Evolutionary conservation across 1,140 invertebrate species (phyloP).

Genomic region (Euborellia annulipes): DNA sequence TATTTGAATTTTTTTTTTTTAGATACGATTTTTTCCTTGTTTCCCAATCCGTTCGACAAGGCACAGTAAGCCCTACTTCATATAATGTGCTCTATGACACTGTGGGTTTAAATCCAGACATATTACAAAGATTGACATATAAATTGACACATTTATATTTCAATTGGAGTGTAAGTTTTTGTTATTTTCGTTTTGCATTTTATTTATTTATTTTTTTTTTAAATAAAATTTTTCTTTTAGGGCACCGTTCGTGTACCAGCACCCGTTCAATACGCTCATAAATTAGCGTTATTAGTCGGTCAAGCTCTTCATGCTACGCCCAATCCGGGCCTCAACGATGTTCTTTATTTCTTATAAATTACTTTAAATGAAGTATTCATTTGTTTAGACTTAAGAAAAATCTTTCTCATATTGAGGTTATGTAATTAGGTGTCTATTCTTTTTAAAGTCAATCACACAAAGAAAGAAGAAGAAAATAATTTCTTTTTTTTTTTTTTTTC

Average conservation of each 20-base stretch:
- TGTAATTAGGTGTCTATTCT: no score
- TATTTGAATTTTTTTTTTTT: no score
- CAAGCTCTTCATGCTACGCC: constrained; percentile 49
- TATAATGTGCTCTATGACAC: constrained; percentile 62
- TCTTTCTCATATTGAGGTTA: no score
- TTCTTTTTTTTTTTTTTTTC: no score
- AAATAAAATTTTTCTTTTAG: constrained; percentile 16
- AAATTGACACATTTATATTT: constrained; percentile 73
- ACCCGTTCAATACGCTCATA: constrained; percentile 75
- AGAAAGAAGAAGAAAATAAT: no score
- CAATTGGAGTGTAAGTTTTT: constrained; percentile 45
- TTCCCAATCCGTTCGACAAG: constrained; percentile 55
- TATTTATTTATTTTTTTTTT: no score
- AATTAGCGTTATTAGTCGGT: constrained; percentile 63
- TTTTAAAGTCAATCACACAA: no score
- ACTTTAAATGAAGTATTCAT: no score
- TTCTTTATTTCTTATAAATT: constrained; percentile 7
- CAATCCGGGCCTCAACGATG: background rate
- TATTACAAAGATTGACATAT: constrained; percentile 56
- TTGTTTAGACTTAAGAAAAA: no score
- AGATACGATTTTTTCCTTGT: constrained; percentile 73
- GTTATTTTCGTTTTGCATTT: no score
- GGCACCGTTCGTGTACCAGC: constrained; percentile 70
- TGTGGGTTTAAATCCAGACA: constrained; percentile 40
- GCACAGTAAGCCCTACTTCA: constrained; percentile 64